These are phyloP conservation scores for Copidosoma floridanum DNA, from an alignment of 1,140 invertebrate genomes.

Conservation along the genomic window DNA sequence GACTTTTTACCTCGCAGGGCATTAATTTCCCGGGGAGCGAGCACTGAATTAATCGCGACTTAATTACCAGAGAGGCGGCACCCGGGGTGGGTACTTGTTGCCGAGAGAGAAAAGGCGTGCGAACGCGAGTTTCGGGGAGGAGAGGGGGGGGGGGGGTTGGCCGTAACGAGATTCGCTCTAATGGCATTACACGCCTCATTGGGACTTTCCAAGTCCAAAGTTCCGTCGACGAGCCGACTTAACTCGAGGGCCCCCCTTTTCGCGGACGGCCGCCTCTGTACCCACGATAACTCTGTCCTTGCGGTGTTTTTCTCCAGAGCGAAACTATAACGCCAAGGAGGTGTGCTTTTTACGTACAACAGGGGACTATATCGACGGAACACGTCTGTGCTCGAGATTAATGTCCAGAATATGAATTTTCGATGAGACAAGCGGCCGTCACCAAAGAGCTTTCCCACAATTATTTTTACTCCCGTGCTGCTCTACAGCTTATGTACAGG, in stretches of 20 bases:
- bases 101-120: conserved; percentile 28
- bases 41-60: conserved; percentile 49
- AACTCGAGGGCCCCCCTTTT: conserved; percentile 41
- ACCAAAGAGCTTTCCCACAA: too few relatives aligned
- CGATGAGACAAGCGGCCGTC: too few relatives aligned
- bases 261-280: conserved; percentile 35
- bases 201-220: conserved; percentile 50
- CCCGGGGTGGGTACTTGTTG: too few relatives aligned
- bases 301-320: too few relatives aligned
- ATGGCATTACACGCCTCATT: conserved; percentile 59
- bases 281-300: too few relatives aligned
- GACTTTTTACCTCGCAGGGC: neutral
- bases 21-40: conserved; percentile 43
- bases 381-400: too few relatives aligned
- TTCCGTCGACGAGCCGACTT: conserved; percentile 49
- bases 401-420: too few relatives aligned
- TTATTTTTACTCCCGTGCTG: too few relatives aligned
- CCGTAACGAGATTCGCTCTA: conserved; percentile 56
- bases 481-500: too few relatives aligned
- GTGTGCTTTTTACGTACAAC: too few relatives aligned
- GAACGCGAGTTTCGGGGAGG: conserved; percentile 24
- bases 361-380: too few relatives aligned
- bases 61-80: conserved; percentile 42
- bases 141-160: conserved; percentile 41
- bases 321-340: too few relatives aligned